These are phyloP conservation scores for Tenthredo scrophulariae DNA, from an alignment of 2,888 invertebrate genomes.

Conservation along the genomic window DNA sequence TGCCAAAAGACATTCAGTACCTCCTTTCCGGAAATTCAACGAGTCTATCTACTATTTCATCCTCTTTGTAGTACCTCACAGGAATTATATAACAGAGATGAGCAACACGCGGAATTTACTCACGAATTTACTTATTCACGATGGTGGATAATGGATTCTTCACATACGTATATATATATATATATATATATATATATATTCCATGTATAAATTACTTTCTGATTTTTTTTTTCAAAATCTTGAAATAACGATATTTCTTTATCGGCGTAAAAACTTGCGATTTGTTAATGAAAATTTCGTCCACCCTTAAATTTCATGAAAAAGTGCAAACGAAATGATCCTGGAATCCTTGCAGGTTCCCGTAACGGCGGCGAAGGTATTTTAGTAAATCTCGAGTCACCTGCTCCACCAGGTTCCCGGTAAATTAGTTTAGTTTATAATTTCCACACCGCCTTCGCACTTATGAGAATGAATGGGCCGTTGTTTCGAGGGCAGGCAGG, in stretches of 20 bases:
- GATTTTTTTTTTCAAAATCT: not conserved
- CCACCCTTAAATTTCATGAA: not conserved
- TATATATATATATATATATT: no score
- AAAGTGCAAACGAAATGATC: not conserved
- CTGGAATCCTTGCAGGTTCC: not conserved
- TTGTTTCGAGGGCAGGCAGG: constrained; percentile 65
- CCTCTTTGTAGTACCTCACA: constrained; percentile 10
- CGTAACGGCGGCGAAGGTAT: not conserved
- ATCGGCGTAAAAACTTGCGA: not conserved
- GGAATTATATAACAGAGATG: not conserved
- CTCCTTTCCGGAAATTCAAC: constrained; percentile 48
- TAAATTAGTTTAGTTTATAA: constrained; percentile 72
- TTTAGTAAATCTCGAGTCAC: constrained; percentile 51
- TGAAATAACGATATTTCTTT: not conserved
- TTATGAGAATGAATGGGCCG: constrained; percentile 67
- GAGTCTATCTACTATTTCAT: constrained; percentile 46
- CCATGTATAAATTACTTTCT: not conserved
- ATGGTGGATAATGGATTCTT: not conserved
- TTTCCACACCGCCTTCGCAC: constrained; percentile 63
- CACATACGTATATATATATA: no score
- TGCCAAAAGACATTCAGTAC: constrained; percentile 48
- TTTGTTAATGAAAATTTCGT: not conserved
- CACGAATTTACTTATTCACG: constrained; percentile 23
- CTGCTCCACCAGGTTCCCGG: constrained; percentile 53
- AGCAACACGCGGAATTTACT: constrained; percentile 20